Evolutionary conservation across 2,113 vertebrate genomes (phyloP).

Genomic region (Pseudolaguvia tuberculata): DNA sequence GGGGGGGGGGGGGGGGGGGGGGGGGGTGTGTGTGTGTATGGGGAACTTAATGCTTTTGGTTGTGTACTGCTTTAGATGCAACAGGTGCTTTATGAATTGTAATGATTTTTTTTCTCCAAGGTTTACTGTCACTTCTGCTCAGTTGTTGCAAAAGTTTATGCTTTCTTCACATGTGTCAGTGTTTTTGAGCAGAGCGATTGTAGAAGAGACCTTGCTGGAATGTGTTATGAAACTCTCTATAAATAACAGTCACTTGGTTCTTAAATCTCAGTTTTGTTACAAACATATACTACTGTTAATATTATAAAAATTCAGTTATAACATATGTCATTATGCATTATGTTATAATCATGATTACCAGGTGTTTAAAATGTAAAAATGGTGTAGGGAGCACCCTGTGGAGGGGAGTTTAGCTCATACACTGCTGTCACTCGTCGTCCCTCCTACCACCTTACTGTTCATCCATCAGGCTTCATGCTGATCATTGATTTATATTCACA

Average conservation of each 20-base stretch:
- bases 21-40: too few species aligned
- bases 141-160: background rate
- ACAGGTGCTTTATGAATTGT: slow-evolving; percentile 46
- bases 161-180: background rate
- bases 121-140: background rate
- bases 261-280: background rate
- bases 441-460: slow-evolving; percentile 9
- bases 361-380: background rate
- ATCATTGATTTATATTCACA: slow-evolving; percentile 31
- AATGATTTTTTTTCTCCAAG: slow-evolving; percentile 2
- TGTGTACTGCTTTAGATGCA: slow-evolving; percentile 33
- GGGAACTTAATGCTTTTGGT: background rate
- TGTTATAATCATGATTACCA: background rate
- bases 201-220: slow-evolving; percentile 35
- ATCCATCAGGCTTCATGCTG: slow-evolving; percentile 17
- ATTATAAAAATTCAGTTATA: background rate
- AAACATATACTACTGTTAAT: background rate
- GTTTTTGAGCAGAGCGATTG: slow-evolving; percentile 10
- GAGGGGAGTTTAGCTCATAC: background rate
- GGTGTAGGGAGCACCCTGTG: background rate
- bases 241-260: background rate
- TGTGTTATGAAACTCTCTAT: too few species aligned
- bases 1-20: too few species aligned
- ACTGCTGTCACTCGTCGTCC: background rate
- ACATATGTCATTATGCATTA: background rate